Base-by-base conservation (phyloP, 2,797 vertebrate genomes). In the Xyrichtys novacula region DNA sequence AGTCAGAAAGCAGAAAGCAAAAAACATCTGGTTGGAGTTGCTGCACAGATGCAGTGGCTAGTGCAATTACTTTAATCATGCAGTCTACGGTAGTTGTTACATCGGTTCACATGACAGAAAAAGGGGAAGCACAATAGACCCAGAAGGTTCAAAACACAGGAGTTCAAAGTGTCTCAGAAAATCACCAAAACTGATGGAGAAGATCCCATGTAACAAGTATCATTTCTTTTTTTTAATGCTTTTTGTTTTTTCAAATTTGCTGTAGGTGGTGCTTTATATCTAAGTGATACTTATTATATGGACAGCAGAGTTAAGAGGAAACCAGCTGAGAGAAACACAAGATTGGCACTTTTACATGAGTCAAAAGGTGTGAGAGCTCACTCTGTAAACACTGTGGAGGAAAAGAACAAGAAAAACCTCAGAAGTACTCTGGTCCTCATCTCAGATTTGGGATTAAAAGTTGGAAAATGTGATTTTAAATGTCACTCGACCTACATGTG, bases 261-360 rank as follows among this genome's bases (percentile, higher is more conserved):
- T 78, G 32, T 3, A 11, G 46, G 62, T 62, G 54, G 23, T 77
- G 79, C 32, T 72, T 62, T 36, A 63, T 60, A 74, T 79, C 43
- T n/a, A 22, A 39, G 55, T 85, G 85, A 90, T 92, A 92, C 91
- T 92, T 91, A 85, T 92, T 91, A 91, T 71, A 90, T 90, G 90
- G 85, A 57, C 64, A 76, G 82, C 74, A 82, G 70, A 70, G 64
- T 43, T 92, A 94, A 86, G 90, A 90, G 92, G 90, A 93, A 94
- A 78, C 92, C 94, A 95, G 93, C 94, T 91, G 94, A 95, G 93
- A 96, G 94, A 93, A 95, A 95, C 95, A 96, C 94, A 95, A 89
- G 86, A 93, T 88, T 86, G 86, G 81, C 94, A 95, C 95, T 95
- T n/a, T 96, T 95, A 96, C 92, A 94, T 78, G 88, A 92, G 86